Evolutionary conservation across 2,113 vertebrate genomes (phyloP).

Genomic region (Bungarus multicinctus): DNA sequence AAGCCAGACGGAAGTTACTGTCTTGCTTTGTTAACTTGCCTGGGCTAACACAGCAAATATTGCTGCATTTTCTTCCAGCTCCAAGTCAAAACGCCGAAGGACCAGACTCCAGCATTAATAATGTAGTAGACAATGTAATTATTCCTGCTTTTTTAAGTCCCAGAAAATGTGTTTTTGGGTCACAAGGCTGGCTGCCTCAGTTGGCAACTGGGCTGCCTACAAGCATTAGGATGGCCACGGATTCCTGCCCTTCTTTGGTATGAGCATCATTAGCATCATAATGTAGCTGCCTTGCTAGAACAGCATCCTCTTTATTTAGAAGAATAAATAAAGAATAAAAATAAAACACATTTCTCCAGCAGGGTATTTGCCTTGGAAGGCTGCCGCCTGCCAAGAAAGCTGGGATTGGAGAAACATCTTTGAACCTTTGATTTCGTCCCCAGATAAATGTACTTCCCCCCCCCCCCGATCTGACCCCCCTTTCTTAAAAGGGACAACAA

Average conservation of each 20-base stretch:
- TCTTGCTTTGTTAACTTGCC: neutral
- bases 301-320: neutral
- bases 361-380: neutral
- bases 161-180: neutral
- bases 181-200: neutral
- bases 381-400: neutral
- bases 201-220: neutral
- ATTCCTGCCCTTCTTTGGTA: neutral
- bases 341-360: neutral
- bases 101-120: neutral
- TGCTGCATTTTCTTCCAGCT: neutral
- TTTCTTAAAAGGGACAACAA: neutral
- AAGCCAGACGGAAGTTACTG: neutral
- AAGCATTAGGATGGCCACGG: neutral
- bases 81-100: neutral
- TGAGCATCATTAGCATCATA: neutral
- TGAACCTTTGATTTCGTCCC: neutral
- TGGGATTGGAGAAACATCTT: neutral
- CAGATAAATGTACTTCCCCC: neutral
- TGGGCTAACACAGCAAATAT: neutral
- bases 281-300: neutral
- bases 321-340: neutral
- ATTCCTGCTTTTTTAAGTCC: neutral
- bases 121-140: neutral
- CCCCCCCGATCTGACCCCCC: neutral